Percentiles rank a stretch among this genome's conserved stretches.
These are phyloP conservation scores for Clupea harengus DNA, from an alignment of 2,113 vertebrate genomes.

Conservation along the genomic window DNA sequence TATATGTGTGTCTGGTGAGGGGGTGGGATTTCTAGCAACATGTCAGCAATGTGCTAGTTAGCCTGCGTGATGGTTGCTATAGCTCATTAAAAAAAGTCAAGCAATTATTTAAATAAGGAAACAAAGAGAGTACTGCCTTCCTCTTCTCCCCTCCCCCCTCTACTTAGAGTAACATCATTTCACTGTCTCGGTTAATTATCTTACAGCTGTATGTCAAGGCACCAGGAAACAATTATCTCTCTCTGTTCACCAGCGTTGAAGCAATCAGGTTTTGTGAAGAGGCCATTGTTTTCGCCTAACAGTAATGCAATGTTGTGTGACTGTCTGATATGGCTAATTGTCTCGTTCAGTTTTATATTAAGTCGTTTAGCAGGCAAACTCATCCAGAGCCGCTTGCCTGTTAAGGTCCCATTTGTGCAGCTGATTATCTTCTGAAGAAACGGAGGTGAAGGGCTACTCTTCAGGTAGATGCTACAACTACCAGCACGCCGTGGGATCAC, in stretches of 20 bases:
- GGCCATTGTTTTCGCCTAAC: slow-evolving; percentile 30
- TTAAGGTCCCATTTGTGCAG: not conserved
- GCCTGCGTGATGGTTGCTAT: not conserved
- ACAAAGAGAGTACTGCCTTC: not conserved
- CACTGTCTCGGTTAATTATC: slow-evolving; percentile 18
- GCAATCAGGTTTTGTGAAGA: slow-evolving; percentile 25
- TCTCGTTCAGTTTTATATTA: not conserved
- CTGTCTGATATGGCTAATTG: slow-evolving; percentile 12
- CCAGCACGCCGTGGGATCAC: not conserved
- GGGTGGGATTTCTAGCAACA: slow-evolving; percentile 39
- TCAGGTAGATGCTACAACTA: not conserved
- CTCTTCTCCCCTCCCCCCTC: not conserved
- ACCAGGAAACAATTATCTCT: slow-evolving; percentile 24
- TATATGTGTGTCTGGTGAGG: slow-evolving; percentile 18
- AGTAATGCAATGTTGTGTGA: slow-evolving; percentile 27
- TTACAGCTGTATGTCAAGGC: slow-evolving; percentile 22
- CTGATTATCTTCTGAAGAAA: not conserved
- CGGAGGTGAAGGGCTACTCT: not conserved
- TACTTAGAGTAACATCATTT: slow-evolving; percentile 6
- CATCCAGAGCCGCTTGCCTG: not conserved
- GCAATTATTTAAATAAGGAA: slow-evolving; percentile 4
- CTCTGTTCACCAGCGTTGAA: not conserved
- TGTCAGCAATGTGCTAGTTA: slow-evolving; percentile 33
- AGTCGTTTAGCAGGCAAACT: not conserved
- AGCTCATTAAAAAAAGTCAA: slow-evolving; percentile 15